These are phyloP conservation scores for Pituophis catenifer DNA, from an alignment of 2,113 vertebrate genomes.

Conservation along the genomic window DNA sequence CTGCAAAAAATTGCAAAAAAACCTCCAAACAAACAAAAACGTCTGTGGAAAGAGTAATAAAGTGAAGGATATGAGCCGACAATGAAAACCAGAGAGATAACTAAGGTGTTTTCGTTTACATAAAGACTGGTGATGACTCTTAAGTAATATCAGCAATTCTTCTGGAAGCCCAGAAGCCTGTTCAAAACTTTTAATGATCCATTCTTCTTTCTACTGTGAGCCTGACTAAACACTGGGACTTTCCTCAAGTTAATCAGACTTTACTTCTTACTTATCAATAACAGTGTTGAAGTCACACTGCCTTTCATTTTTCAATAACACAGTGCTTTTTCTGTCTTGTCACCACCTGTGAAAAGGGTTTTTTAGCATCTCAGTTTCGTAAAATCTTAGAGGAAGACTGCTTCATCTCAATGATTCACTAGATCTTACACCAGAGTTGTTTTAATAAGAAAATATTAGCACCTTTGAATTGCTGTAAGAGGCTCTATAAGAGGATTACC, in stretches of 20 bases:
- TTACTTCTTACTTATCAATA: background rate
- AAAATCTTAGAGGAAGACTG: background rate
- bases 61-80: background rate
- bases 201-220: background rate
- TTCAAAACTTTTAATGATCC: constrained; percentile 43
- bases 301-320: background rate
- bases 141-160: constrained; percentile 60
- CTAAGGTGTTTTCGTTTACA: constrained; percentile 62
- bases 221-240: background rate
- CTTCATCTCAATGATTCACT: background rate
- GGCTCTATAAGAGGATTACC: background rate
- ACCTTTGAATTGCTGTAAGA: background rate
- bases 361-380: background rate
- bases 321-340: background rate
- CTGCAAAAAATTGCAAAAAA: background rate
- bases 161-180: constrained; percentile 60
- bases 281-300: background rate
- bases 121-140: constrained; percentile 55
- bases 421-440: background rate
- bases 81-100: constrained; percentile 51
- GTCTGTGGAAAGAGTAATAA: background rate
- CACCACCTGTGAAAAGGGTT: background rate
- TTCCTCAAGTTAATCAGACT: background rate
- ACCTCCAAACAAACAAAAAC: too few relatives aligned
- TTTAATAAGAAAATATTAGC: background rate